Evolutionary conservation across 1,140 invertebrate species (phyloP).

Genomic region (Pogonognathellus flavescens): DNA sequence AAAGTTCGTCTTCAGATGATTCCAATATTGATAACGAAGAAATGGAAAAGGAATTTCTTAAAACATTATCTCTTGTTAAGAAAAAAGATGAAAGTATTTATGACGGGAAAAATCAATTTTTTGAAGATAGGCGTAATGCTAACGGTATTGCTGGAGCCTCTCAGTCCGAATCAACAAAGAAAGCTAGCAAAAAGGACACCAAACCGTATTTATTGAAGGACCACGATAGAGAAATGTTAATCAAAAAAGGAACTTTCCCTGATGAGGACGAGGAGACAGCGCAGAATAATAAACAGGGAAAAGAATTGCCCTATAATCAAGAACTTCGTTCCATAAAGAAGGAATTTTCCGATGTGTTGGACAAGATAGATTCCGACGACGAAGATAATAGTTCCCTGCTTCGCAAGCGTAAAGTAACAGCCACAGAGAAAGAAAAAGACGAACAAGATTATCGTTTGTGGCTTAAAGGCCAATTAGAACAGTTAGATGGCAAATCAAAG

Average conservation of each 20-base stretch:
- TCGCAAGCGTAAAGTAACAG: slow-evolving; percentile 76
- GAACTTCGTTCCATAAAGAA: slow-evolving; percentile 80
- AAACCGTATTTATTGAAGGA: slow-evolving; percentile 82
- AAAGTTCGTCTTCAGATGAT: slow-evolving; percentile 69
- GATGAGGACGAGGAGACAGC: slow-evolving; percentile 73
- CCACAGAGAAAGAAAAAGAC: slow-evolving; percentile 76
- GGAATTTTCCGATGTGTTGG: slow-evolving; percentile 75
- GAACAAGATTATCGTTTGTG: slow-evolving; percentile 84
- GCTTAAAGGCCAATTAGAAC: slow-evolving; percentile 82
- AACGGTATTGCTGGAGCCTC: neutral
- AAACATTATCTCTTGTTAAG: slow-evolving; percentile 86
- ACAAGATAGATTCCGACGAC: slow-evolving; percentile 70
- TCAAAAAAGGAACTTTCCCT: slow-evolving; percentile 77
- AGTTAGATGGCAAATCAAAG: slow-evolving; percentile 74
- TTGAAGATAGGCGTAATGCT: slow-evolving; percentile 70
- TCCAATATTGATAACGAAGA: slow-evolving; percentile 78
- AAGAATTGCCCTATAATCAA: slow-evolving; percentile 75
- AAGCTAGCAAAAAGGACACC: slow-evolving; percentile 70
- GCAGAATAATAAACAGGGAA: neutral
- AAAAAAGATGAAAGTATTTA: slow-evolving; percentile 91
- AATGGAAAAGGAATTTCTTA: slow-evolving; percentile 88
- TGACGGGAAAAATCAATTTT: slow-evolving; percentile 82
- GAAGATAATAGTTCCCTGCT: slow-evolving; percentile 73
- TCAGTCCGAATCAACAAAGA: neutral
- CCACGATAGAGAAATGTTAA: slow-evolving; percentile 83